Base-by-base conservation (phyloP, 2,888 invertebrate species). In the Caradrina clavipalpis region DNA sequence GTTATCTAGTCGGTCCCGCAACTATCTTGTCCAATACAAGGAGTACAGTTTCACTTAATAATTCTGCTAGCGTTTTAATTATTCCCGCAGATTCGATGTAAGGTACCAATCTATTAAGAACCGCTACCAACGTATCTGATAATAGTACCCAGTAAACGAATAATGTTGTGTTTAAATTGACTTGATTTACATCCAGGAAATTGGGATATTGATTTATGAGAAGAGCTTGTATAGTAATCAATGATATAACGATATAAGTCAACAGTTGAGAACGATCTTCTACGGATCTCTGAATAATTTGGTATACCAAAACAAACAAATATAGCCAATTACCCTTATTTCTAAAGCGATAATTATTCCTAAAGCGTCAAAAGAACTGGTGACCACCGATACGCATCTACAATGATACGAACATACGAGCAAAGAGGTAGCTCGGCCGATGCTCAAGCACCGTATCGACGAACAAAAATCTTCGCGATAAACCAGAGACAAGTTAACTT, bases 401-500 rank as follows among this genome's bases (percentile, higher is more conserved):
- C 87, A 89, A 86, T 85, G 89, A 88, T 90, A 90, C 81, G 82
- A 88, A 84, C 84, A 84, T 85, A 86, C 86, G 81, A 85, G 85
- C 77, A 73, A 73, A 81, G 81, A 84, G 69, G 81, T 76, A 82
- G 80, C 73, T 70, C 71, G 74, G 81, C 79, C 85, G 87, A 87
- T 83, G 88, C 86, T 86, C 88, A 88, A 86, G 87, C 82, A 78
- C 87, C 90, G 89, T 94, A 95, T 95, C 95, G 89, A 87, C 87
- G 86, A 86, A 92, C 91, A 89, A 92, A 93, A 94, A 95, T 95
- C 95, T 93, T 83, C 67, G 84, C 88, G 95, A 95, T 94, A 95
- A 93, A 89, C 86, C 87, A 88, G 88, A 92, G 93, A 95, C 95
- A 95, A 94, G 94, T 94, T 94, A 94, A 95, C 94, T 95, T 93